Base-by-base conservation (phyloP, 2,113 vertebrate genomes). In the Bujurquina vittata region DNA sequence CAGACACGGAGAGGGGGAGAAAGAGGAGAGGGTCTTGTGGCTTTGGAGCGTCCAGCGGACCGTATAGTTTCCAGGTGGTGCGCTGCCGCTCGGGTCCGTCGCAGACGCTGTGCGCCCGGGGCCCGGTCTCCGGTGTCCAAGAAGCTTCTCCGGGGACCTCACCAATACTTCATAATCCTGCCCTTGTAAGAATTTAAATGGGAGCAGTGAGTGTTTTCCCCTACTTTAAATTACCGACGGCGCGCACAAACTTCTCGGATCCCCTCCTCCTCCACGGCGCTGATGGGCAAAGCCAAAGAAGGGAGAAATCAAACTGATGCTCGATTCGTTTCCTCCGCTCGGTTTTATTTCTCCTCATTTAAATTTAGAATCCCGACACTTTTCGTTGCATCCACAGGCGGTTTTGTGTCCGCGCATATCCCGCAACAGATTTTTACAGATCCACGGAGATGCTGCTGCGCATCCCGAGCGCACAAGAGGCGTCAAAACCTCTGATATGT, bases 51-150 rank as follows among this genome's bases (percentile, higher is more conserved):
- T 82, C 88, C 87, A 77, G 84, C 35, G 83, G 87, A 87, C 31
- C 84, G 88, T 87, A 75, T 85, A 93, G 90, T 92, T 95, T 92
- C 94, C 94, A 94, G 94, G 93, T 92, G 92, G 89, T 84, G 88
- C 84, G 88, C 84, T 77, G 90, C 75, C 17, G 84, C 82, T 88
- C 88, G 85, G 77, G 67, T 87, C 87, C 80, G 86, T 87, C 79
- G 87, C 84, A 40, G 84, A 88, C 90, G 69, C 93, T 74, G 58
- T 86, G 92, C 88, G 89, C 84, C 67, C 75, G 54, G 84, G 75
- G 79, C 85, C 85, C 83, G 78, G 86, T 57, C 60, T 62, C 43
- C 76, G 52, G 10, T 61, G 69, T 85, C 75, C 65, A 43, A n/a
- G 15, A 40, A 85, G 78, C 60, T 63, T 87, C 80, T 92, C 78